Evolutionary conservation across 1,140 invertebrate genomes (phyloP), one percentile per base, ranked within the genome.

Genomic region (Drosophila saltans): DNA sequence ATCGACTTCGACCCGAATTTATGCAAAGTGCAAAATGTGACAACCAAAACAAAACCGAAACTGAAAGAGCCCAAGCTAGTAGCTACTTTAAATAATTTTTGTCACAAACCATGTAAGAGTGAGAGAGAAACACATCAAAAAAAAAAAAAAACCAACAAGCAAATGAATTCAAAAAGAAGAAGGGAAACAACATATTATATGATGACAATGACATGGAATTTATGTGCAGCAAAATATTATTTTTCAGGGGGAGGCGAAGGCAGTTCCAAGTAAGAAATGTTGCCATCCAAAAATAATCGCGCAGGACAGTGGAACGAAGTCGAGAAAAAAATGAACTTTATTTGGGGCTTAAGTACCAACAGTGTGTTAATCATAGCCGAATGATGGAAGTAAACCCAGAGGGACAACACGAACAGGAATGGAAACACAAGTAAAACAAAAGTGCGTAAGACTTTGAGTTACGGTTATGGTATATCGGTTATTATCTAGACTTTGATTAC

Each of bases 11-110:
- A 63, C 74, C 72, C 83, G 45, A 88, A 89, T 84, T 84, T 89
- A 89, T 89, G 84, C 84, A 88, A 88, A 83, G 82, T 88, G 68
- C 76, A 89, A 88, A 86, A 86, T 75, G 83, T 83, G 80, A 77
- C 73, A 79, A 48, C 30, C 41, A 16, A 26, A 26, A 58, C 45
- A 57, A 55, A 60, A 75, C 72, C 62, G 63, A 55, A 75, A 16
- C 16, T 16, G 16, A 58, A 61, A 62, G 66, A 26, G 16, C 7
- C 10, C 45, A 75, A 63, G 56, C 64, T 48, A 41, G 48, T 56
- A 48, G 61, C 67, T 77, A 70, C 57, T 68, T 72, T 69, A 82
- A 82, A 86, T 57, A 72, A 69, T 81, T 71, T 82, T 69, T 71
- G 45, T 24, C 6, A 16, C 11, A 66, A 63, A 43, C 24, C 39